phyloP scores from a whole-genome alignment of 2,797 vertebrate species.

The Erpetoichthys calabaricus region DNA sequence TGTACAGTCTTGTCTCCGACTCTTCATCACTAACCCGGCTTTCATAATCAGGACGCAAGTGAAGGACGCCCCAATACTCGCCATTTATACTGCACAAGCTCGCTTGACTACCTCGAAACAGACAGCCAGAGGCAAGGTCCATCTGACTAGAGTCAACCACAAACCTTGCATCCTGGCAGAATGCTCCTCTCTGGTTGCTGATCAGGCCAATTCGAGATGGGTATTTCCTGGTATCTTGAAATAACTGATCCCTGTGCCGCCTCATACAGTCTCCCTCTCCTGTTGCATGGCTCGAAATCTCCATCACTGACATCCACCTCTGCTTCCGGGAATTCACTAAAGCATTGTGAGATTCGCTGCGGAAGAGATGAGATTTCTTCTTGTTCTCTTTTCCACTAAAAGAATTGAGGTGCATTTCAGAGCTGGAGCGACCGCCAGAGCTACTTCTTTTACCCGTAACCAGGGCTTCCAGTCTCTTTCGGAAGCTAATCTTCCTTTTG shows the following conservation, averaged over 20 bases:
- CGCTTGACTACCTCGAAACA: conserved; percentile 42
- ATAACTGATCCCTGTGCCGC: background rate
- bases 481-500: conserved; percentile 40
- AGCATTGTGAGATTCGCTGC: conserved; percentile 58
- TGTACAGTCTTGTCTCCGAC: conserved; percentile 4
- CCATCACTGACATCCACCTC: conserved; percentile 61
- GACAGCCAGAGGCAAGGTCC: conserved; percentile 55
- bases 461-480: conserved; percentile 47
- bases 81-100: background rate
- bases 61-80: conserved; percentile 12
- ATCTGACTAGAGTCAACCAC: conserved; percentile 30
- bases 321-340: conserved; percentile 34
- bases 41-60: conserved; percentile 31
- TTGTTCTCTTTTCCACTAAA: conserved; percentile 9
- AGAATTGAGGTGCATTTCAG: conserved; percentile 2
- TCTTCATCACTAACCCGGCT: background rate
- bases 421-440: conserved; percentile 8
- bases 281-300: conserved; percentile 40
- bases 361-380: conserved; percentile 34
- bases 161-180: too few species aligned
- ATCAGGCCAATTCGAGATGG: too few species aligned
- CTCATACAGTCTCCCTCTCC: background rate
- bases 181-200: too few species aligned
- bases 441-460: too few species aligned
- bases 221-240: too few species aligned